These are phyloP conservation scores for Pelochelys cantorii DNA, from an alignment of 2,797 vertebrate genomes.

Conservation along the genomic window DNA sequence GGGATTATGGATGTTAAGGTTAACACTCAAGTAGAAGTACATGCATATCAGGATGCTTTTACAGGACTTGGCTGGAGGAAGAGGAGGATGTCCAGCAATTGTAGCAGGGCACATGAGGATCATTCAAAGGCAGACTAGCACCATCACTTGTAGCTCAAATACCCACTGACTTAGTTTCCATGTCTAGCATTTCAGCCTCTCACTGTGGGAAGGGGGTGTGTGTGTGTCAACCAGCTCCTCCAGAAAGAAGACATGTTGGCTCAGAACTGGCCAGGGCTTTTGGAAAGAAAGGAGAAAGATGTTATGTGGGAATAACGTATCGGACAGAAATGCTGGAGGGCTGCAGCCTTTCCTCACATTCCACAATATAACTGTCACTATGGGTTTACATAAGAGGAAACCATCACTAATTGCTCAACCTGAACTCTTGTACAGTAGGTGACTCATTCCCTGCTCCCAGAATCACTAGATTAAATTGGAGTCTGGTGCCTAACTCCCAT, in stretches of 20 bases:
- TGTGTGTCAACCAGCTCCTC: background rate
- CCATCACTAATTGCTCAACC: too few species aligned
- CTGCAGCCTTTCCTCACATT: background rate
- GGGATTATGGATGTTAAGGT: background rate
- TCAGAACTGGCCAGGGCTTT: background rate
- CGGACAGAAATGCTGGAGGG: background rate
- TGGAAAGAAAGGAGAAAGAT: background rate
- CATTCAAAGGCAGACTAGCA: rapidly evolving
- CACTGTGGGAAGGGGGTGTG: background rate
- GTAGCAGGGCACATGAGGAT: rapidly evolving
- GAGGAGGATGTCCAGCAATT: background rate
- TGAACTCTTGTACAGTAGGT: too few species aligned
- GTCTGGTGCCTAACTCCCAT: background rate
- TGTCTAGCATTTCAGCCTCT: rapidly evolving
- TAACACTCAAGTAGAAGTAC: background rate
- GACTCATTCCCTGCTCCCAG: background rate
- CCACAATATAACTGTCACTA: background rate
- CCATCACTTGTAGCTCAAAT: background rate
- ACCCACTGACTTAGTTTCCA: background rate
- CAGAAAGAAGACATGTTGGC: background rate
- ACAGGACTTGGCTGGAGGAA: background rate
- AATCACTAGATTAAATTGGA: background rate
- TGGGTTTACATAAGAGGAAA: background rate
- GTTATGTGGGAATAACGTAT: background rate
- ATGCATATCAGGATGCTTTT: rapidly evolving